Base-by-base conservation (phyloP, 1,140 invertebrate genomes). In the Drosophila seguyi region DNA sequence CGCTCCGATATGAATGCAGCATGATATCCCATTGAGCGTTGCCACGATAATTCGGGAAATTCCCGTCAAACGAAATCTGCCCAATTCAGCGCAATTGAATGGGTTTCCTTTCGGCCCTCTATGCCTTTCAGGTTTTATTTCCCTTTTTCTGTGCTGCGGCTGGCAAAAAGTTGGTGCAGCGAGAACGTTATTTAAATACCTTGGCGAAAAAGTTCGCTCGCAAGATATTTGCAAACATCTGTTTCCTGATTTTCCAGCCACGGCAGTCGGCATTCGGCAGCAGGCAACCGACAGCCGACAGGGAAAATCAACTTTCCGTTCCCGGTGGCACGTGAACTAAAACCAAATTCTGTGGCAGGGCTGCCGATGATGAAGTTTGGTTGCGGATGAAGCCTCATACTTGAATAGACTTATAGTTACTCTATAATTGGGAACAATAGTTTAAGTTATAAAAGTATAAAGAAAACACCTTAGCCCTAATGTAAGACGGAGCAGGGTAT, bases 221-320 rank as follows among this genome's bases (percentile, higher is more conserved):
- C 68, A 88, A 87, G 84, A 88, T 88, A 88, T 87, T 87, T 88
- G 84, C 84, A 88, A 87, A 87, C 84, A 87, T 88, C 84, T 87
- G 84, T 87, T 87, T 88, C 73, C 67, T 68, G 71, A 71, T 78
- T 69, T 72, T 44, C 44, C 53, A 31, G 18, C 56, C 44, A 52
- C 48, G 38, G 52, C 67, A 60, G 58, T 20, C 11, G 48, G 48
- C 47, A 31, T 18, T 29, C 10, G 47, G 25, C 45, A 29, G n/a
- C n/a, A 3, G 22, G 45, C 44, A 47, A 22, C 45, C 8, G 25
- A n/a, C 73, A 63, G 53, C 25, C 47, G 45, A 38, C 68, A 48
- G 55, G 38, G 65, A 57, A 74, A 78, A 82, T 82, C 71, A 67
- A 72, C 75, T 62, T 77, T 60, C 78, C 67, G 60, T 63, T 85